Evolutionary conservation across 2,113 vertebrate species (phyloP).

Genomic region (Scomber scombrus): DNA sequence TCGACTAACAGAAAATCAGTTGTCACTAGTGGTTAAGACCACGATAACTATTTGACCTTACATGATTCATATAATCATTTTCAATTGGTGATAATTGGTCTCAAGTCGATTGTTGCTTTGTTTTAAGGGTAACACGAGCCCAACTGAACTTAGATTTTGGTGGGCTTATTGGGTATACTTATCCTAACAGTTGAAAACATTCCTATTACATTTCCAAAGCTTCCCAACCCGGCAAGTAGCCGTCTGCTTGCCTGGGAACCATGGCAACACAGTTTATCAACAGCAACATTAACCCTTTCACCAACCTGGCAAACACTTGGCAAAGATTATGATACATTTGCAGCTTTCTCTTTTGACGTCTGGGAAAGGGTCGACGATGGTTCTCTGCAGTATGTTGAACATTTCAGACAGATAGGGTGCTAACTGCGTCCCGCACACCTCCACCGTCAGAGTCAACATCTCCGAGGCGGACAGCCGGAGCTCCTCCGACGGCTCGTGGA

Average conservation of each 20-base stretch:
- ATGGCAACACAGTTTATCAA: slow-evolving; percentile 63
- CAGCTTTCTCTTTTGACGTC: slow-evolving; percentile 93
- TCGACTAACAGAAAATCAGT: too few relatives aligned
- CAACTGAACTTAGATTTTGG: not conserved
- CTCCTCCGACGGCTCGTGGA: slow-evolving; percentile 91
- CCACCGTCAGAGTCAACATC: slow-evolving; percentile 86
- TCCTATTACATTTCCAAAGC: too few relatives aligned
- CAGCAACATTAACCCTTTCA: not conserved
- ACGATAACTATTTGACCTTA: too few relatives aligned
- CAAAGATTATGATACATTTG: slow-evolving; percentile 83
- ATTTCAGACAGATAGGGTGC: slow-evolving; percentile 89
- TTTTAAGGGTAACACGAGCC: not conserved
- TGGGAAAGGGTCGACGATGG: slow-evolving; percentile 91
- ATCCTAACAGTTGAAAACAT: too few relatives aligned
- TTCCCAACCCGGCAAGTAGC: too few relatives aligned
- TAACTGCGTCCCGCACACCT: slow-evolving; percentile 82
- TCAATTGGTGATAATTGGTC: not conserved
- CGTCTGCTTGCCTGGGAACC: slow-evolving; percentile 45
- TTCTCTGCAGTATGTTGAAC: slow-evolving; percentile 83
- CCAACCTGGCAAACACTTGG: slow-evolving; percentile 89
- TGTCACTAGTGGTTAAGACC: too few relatives aligned
- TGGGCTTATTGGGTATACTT: too few relatives aligned
- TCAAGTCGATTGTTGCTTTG: not conserved
- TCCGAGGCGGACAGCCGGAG: slow-evolving; percentile 89
- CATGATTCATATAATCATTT: too few relatives aligned